Base-by-base conservation (phyloP, 2,797 vertebrate genomes). In the Dermochelys coriacea region DNA sequence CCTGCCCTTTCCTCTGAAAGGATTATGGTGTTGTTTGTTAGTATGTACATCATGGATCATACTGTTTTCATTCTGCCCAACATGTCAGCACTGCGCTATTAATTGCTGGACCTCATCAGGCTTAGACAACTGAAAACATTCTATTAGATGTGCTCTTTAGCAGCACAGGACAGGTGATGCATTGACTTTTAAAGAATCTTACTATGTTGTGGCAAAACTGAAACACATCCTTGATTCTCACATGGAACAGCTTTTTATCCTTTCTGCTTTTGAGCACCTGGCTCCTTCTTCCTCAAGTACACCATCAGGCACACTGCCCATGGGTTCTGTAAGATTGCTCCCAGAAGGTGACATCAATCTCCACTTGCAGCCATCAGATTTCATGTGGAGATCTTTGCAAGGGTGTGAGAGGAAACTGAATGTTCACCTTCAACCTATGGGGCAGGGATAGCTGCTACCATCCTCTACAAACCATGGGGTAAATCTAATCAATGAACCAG, bases 171-270 rank as follows among this genome's bases (percentile, higher is more conserved):
- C 18, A 31, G 12, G 52, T 0, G 21, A 21, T 6, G 59, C 3
- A 1, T 7, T 75, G 80, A 57, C 41, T 87, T 91, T 81, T 85
- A 68, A 3, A 91, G 83, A 34, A 4, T 84, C 14, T 90, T 50
- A 61, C 86, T 21, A 50, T 9, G 6, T 11, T 31, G 41, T 25
- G 80, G 57, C 78, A 75, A 47, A 90, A 84, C 95, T 89, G 85
- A 86, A 88, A 80, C 2, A 8, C 16, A 8, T 41, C 6, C 59
- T 78, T 34, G 84, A 47, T 85, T 85, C 49, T 77, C 68, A 6
- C 0, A 1, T 29, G 0, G 0, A 27, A 90, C 83, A 55, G 68
- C 80, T 91, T 49, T 89, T 52, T 68, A 23, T 31, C 37, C 12
- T 31, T 6, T 23, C 11, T 31, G 45, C 57, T 49, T 6, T 49